A percentile compares a stretch with the other conserved stretches of the same genome.
phyloP scores from a whole-genome alignment of 2,888 invertebrate species.

The Stenurella melanura region DNA sequence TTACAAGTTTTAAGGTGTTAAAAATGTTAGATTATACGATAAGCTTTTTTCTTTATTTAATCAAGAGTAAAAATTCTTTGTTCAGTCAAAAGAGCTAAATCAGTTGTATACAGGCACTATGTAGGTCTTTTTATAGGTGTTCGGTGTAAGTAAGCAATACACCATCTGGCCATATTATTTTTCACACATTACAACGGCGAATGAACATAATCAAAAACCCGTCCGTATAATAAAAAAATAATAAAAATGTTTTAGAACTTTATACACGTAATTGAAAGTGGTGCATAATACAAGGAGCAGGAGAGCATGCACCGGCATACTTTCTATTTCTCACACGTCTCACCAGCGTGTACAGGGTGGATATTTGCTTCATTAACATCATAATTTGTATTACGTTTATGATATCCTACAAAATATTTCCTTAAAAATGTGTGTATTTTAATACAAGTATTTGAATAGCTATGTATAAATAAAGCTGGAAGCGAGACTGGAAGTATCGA shows the following conservation, averaged over 20 bases:
- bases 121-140: slow-evolving; percentile 38
- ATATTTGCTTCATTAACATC: not conserved
- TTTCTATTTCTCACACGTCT: slow-evolving; percentile 42
- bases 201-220: slow-evolving; percentile 53
- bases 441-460: too few relatives aligned
- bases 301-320: slow-evolving; percentile 40
- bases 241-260: slow-evolving; percentile 51
- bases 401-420: too few relatives aligned
- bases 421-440: too few relatives aligned
- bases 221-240: slow-evolving; percentile 48
- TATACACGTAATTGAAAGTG: slow-evolving; percentile 50
- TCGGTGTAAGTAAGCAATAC: slow-evolving; percentile 51
- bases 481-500: too few relatives aligned
- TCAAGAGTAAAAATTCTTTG: slow-evolving; percentile 28
- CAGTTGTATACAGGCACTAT: slow-evolving; percentile 22
- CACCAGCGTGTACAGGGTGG: slow-evolving; percentile 37
- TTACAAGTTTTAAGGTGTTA: slow-evolving; percentile 34
- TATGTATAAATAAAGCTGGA: too few relatives aligned
- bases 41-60: slow-evolving; percentile 38
- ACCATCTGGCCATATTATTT: slow-evolving; percentile 56
- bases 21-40: slow-evolving; percentile 39
- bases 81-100: slow-evolving; percentile 28
- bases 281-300: slow-evolving; percentile 44
- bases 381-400: not conserved
- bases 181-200: slow-evolving; percentile 54